phyloP scores from a whole-genome alignment of 2,888 invertebrate species.

The Drepanosiphum platanoidis region DNA sequence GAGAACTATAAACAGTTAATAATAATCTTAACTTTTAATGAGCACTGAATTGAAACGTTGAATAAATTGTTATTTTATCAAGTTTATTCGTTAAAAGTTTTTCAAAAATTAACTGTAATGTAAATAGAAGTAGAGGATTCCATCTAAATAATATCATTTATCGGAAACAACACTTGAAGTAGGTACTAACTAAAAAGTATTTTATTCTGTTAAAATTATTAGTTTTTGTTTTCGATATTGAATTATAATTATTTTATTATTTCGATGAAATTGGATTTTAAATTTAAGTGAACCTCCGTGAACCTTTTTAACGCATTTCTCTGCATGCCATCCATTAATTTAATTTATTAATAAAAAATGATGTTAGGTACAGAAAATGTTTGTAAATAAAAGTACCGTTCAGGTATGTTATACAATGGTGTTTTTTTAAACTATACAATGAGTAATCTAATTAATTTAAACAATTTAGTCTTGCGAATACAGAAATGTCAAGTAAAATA shows the following conservation, averaged over 20 bases:
- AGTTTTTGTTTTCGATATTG: not conserved
- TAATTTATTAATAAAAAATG: too few species aligned
- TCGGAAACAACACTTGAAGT: not conserved
- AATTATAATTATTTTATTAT: not conserved
- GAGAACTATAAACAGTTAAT: not conserved
- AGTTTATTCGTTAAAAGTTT: not conserved
- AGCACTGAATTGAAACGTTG: not conserved
- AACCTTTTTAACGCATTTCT: not conserved
- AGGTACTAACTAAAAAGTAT: not conserved
- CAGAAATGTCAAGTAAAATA: too few species aligned
- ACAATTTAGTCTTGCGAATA: too few species aligned
- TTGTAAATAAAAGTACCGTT: too few species aligned
- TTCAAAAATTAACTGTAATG: not conserved
- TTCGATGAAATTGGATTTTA: not conserved
- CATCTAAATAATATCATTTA: not conserved
- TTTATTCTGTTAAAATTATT: not conserved
- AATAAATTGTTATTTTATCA: not conserved
- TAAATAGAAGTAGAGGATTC: not conserved
- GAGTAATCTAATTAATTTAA: too few species aligned
- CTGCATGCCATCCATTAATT: not conserved
- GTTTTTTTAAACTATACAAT: too few species aligned
- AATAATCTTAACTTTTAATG: not conserved
- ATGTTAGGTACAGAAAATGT: too few species aligned
- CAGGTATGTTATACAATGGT: too few species aligned
- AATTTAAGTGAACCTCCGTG: not conserved